These are phyloP conservation scores for Charadrius vociferus DNA, from an alignment of 2,113 vertebrate genomes.

Conservation along the genomic window DNA sequence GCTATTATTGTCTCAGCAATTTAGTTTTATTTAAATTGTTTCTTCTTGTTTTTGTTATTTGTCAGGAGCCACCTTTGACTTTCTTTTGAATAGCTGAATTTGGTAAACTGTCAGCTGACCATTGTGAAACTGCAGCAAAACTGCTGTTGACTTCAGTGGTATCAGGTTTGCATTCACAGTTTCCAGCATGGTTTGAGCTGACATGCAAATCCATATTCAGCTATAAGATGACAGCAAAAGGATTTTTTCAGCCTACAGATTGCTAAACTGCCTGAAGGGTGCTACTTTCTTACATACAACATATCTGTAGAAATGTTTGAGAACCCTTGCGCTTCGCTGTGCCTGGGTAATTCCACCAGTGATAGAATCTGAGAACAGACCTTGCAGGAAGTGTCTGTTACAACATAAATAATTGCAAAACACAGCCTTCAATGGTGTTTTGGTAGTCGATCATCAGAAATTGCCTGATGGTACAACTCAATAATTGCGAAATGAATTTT, in stretches of 20 bases:
- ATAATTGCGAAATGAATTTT: background rate
- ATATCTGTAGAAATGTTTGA: background rate
- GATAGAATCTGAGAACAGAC: background rate
- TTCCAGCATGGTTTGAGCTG: background rate
- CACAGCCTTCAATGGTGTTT: background rate
- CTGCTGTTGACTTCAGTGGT: background rate
- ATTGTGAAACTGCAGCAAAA: background rate
- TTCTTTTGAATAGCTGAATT: rapidly evolving
- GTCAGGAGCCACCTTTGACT: background rate
- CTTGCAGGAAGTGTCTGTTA: background rate
- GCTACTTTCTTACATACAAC: background rate
- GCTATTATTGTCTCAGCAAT: background rate
- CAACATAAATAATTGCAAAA: background rate
- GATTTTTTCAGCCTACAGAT: background rate
- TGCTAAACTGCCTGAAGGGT: background rate
- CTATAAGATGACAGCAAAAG: background rate
- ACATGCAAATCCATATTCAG: background rate
- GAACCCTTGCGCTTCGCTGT: rapidly evolving
- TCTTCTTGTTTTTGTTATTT: background rate
- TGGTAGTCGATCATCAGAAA: background rate
- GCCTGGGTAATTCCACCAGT: background rate
- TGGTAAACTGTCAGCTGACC: background rate
- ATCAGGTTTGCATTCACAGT: background rate
- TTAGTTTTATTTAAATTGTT: background rate
- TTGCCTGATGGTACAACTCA: background rate